Evolutionary conservation across 1,140 invertebrate genomes (phyloP).

Genomic region (Antheraea mylitta): DNA sequence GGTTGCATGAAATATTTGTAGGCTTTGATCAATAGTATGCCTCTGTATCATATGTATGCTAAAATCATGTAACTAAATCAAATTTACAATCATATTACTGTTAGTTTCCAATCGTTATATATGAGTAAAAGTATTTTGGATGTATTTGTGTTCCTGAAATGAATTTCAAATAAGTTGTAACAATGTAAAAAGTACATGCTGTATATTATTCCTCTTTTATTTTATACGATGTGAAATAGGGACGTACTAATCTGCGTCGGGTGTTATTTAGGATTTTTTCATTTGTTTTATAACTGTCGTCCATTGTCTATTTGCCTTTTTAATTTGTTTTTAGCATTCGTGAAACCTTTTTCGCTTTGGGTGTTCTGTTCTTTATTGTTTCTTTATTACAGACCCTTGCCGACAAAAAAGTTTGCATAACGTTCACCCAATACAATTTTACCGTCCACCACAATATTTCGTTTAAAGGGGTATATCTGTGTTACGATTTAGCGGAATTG

Average conservation of each 20-base stretch:
- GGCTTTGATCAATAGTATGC: not conserved
- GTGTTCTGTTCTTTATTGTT: conserved; percentile 51
- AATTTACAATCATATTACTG: too few relatives aligned
- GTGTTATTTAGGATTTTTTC: conserved; percentile 38
- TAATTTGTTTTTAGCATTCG: conserved; percentile 40
- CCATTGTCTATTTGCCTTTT: conserved; percentile 51
- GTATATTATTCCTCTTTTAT: conserved; percentile 27
- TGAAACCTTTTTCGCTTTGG: conserved; percentile 48
- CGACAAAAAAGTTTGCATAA: conserved; percentile 43
- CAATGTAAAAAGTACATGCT: conserved; percentile 20
- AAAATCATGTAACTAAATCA: too few relatives aligned
- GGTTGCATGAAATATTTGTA: not conserved
- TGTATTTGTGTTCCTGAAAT: too few relatives aligned
- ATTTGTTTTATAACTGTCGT: conserved; percentile 49
- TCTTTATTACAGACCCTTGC: conserved; percentile 45
- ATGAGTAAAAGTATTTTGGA: too few relatives aligned
- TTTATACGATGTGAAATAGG: conserved; percentile 37
- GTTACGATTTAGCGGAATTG: conserved; percentile 6
- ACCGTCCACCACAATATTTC: conserved; percentile 23
- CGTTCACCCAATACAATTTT: conserved; percentile 33
- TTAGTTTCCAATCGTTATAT: too few relatives aligned
- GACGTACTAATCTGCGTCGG: conserved; percentile 29
- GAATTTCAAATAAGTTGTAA: not conserved
- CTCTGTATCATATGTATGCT: not conserved
- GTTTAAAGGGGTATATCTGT: conserved; percentile 21